Conservation (phyloP, 2,797 vertebrate genomes). For the Scarus forsteni region DNA sequence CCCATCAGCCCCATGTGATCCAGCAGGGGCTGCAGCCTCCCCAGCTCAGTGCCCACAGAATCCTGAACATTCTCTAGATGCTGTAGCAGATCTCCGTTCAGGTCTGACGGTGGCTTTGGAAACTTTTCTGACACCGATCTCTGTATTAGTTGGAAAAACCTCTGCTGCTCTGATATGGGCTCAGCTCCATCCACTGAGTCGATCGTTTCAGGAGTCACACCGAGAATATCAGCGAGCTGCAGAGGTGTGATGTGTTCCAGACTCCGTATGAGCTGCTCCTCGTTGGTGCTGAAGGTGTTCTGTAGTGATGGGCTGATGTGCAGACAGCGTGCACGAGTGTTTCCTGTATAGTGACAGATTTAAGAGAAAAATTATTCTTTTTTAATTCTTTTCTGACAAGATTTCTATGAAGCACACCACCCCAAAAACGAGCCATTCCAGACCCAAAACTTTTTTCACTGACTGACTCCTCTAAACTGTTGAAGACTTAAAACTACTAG, state of each 20-base stretch:
- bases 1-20: slow-evolving; percentile 5
- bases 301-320: accelerated
- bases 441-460: too few species aligned
- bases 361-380: neutral
- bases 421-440: too few species aligned
- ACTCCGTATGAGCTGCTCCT: neutral
- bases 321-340: accelerated
- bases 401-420: too few species aligned
- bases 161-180: neutral
- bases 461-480: too few species aligned
- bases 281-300: neutral
- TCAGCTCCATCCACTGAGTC: neutral
- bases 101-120: slow-evolving; percentile 38
- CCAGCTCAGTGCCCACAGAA: neutral
- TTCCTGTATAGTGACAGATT: slow-evolving; percentile 13
- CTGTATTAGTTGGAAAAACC: slow-evolving; percentile 14
- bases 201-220: neutral
- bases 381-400: too few species aligned
- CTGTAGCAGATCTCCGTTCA: neutral
- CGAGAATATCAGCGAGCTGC: slow-evolving; percentile 17
- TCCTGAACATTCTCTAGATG: slow-evolving; percentile 31
- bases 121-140: slow-evolving; percentile 37
- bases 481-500: too few species aligned
- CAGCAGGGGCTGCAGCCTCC: slow-evolving; percentile 26
- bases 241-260: accelerated